phyloP scores from a whole-genome alignment of 2,797 vertebrate species.

The Chromobotia macracanthus region DNA sequence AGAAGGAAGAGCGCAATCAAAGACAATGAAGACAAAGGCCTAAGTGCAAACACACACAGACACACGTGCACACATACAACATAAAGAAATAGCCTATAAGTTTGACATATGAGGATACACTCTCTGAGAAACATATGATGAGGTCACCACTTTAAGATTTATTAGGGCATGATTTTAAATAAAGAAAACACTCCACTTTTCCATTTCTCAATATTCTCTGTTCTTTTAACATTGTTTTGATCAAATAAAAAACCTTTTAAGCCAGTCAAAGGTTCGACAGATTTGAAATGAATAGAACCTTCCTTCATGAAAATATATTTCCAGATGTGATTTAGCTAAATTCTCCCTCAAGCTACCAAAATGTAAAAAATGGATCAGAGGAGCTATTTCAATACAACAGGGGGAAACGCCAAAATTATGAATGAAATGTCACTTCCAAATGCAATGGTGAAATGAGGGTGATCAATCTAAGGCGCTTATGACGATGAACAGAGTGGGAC shows the following conservation, averaged over 20 bases:
- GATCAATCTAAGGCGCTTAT: constrained; percentile 95
- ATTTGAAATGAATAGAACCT: constrained; percentile 63
- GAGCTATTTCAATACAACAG: constrained; percentile 74
- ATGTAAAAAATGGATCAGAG: constrained; percentile 80
- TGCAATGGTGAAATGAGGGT: constrained; percentile 73
- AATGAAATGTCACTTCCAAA: constrained; percentile 88
- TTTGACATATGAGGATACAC: constrained; percentile 16
- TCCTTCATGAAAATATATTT: constrained; percentile 69
- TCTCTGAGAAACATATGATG: neutral
- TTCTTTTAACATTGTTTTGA: neutral
- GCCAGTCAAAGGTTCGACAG: constrained; percentile 60
- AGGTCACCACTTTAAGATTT: constrained; percentile 13
- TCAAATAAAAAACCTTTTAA: neutral
- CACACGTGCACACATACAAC: constrained; percentile 4
- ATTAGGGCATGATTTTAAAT: neutral
- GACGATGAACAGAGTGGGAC: constrained; percentile 90
- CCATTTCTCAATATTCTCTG: neutral
- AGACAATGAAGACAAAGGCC: constrained; percentile 45
- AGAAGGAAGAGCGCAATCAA: constrained; percentile 56
- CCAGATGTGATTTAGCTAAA: constrained; percentile 72
- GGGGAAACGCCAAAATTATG: constrained; percentile 81
- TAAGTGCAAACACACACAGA: constrained; percentile 34
- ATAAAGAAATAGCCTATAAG: neutral
- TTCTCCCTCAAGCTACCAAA: constrained; percentile 81
- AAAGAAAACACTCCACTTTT: neutral